Base-by-base conservation (phyloP, 2,888 invertebrate species). In the Poecilobothrus nobilitatus region DNA sequence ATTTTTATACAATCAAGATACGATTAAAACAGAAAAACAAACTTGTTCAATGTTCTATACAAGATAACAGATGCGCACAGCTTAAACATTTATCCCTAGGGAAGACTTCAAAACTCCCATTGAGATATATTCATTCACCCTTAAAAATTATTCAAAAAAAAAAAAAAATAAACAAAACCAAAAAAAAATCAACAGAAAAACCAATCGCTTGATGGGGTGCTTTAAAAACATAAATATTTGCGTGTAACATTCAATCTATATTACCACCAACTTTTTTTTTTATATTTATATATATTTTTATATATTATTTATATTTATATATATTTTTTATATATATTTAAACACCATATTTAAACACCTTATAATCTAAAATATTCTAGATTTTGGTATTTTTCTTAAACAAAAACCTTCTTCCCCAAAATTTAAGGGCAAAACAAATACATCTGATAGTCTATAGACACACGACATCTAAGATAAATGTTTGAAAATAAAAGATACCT, bases 11-110 rank as follows among this genome's bases (percentile, higher is more conserved):
- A 74, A 72, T 73, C 71, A 72, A 73, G 74, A 74, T 74, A 74
- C 74, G 73, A 74, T 74, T 74, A 73, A 74, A 73, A 71, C 71
- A 71, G 72, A 71, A 53, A 53, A 53, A 53, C 18, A 53, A 53
- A 53, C 53, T 53, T 53, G 2, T 53, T 2, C n/a, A 53, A 53
- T 37, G 18, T 53, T 44, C 65, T 22, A 10, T 20, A 71, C 74
- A 74, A 73, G 74, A 74, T 74, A 75, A 73, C 75, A 75, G 75
- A 75, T 75, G 75, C 73, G 75, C 70, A 73, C 72, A 73, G 73
- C 74, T 75, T 74, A 73, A 63, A 22, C 9, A 63, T 22, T 22
- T 63, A 68, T 72, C 72, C 74, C 73, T 72, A 71, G 72, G 74
- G 74, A 73, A 74, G 71, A 71, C 71, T 70, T 70, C 65, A 73